phyloP scores from a whole-genome alignment of 2,113 vertebrate species.

The Saccopteryx leptura region DNA sequence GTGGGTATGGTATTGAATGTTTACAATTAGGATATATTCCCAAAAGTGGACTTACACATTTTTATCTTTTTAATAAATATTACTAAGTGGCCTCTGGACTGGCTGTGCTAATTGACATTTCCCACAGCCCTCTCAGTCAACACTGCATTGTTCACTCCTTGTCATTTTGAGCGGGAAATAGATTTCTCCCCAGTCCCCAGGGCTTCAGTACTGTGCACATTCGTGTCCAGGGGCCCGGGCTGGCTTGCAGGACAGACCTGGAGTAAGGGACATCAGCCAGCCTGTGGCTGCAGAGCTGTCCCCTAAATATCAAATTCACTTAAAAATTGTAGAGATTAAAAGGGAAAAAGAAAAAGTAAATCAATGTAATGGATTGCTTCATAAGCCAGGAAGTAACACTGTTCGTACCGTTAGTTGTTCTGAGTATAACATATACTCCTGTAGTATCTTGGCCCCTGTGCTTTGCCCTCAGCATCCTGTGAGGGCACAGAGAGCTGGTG shows the following conservation, averaged over 20 bases:
- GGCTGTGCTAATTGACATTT: not conserved
- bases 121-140: not conserved
- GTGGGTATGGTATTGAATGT: not conserved
- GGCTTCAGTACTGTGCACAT: not conserved
- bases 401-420: not conserved
- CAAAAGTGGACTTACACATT: not conserved
- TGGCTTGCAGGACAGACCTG: not conserved
- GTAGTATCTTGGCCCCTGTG: not conserved
- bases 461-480: not conserved
- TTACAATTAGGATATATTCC: not conserved
- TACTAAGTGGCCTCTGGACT: not conserved
- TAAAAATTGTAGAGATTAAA: constrained; percentile 67
- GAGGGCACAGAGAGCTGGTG: not conserved
- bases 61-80: constrained; percentile 37
- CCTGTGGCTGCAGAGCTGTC: not conserved
- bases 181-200: not conserved
- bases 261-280: not conserved
- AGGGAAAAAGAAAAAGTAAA: constrained; percentile 52
- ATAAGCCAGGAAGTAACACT: constrained; percentile 42
- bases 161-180: not conserved
- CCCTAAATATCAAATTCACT: constrained; percentile 54
- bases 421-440: not conserved
- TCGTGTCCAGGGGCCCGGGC: not conserved
- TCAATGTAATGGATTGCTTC: constrained; percentile 40
- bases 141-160: not conserved